Conservation (phyloP, 2,113 vertebrate species). For the Typhlomys cinereus region DNA sequence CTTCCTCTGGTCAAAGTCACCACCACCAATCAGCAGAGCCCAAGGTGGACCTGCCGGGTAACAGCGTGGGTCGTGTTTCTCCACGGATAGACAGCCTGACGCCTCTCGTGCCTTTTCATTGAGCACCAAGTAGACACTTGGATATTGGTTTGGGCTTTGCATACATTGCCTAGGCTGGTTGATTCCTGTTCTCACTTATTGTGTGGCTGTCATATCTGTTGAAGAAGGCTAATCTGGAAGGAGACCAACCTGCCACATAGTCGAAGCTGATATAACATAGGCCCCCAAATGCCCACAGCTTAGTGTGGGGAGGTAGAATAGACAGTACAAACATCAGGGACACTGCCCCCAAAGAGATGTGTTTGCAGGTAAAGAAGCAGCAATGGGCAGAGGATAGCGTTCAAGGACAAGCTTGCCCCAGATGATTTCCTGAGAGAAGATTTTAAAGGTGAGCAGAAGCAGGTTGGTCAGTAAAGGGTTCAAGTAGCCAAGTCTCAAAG, state of each 20-base stretch:
- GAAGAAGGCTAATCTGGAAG: background rate
- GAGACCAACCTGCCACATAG: background rate
- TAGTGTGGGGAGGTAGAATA: background rate
- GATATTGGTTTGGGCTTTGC: background rate
- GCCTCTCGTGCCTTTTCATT: background rate
- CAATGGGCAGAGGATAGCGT: background rate
- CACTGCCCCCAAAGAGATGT: background rate
- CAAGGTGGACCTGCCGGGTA: background rate
- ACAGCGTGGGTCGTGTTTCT: rapidly evolving
- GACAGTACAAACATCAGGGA: background rate
- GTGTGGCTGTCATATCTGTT: background rate
- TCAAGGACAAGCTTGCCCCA: background rate
- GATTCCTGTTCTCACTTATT: background rate
- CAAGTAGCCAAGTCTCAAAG: background rate
- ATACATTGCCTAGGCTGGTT: rapidly evolving
- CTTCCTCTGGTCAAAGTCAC: background rate
- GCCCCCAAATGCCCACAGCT: background rate
- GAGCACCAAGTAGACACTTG: background rate
- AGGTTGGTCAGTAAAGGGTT: background rate
- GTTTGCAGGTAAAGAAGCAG: background rate
- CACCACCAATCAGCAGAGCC: background rate
- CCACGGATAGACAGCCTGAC: background rate
- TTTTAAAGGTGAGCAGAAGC: background rate
- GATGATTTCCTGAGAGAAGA: background rate
- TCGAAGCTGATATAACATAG: background rate